These are phyloP conservation scores for Hycleus cichorii DNA, from an alignment of 1,140 invertebrate genomes.

Conservation along the genomic window DNA sequence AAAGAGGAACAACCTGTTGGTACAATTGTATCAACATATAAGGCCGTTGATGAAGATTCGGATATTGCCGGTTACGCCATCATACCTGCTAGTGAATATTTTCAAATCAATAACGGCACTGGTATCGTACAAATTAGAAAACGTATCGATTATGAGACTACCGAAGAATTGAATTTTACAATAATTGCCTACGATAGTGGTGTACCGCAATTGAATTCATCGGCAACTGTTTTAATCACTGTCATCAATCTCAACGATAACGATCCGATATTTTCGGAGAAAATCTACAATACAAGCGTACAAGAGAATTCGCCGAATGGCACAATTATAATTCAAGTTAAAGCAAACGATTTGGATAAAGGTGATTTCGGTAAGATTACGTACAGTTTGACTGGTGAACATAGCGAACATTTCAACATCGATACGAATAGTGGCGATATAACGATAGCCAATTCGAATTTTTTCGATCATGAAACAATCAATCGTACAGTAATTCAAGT, in stretches of 20 bases:
- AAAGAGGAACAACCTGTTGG: constrained; percentile 78
- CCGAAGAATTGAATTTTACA: constrained; percentile 67
- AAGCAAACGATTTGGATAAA: constrained; percentile 56
- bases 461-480: constrained; percentile 71
- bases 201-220: constrained; percentile 61
- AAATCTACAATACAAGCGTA: constrained; percentile 60
- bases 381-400: constrained; percentile 69
- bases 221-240: constrained; percentile 65
- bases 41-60: constrained; percentile 75
- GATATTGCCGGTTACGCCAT: constrained; percentile 71
- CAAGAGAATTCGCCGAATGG: constrained; percentile 67
- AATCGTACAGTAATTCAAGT: constrained; percentile 68
- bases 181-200: constrained; percentile 77
- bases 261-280: constrained; percentile 64
- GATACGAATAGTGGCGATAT: constrained; percentile 68
- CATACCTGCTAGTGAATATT: constrained; percentile 63
- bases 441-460: constrained; percentile 60
- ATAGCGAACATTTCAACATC: constrained; percentile 62
- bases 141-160: constrained; percentile 76
- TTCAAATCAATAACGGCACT: constrained; percentile 67
- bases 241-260: constrained; percentile 85
- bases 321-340: constrained; percentile 61
- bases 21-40: constrained; percentile 69
- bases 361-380: constrained; percentile 64
- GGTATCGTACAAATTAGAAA: constrained; percentile 73